phyloP scores from a whole-genome alignment of 2,113 vertebrate species.

The Clupea harengus region DNA sequence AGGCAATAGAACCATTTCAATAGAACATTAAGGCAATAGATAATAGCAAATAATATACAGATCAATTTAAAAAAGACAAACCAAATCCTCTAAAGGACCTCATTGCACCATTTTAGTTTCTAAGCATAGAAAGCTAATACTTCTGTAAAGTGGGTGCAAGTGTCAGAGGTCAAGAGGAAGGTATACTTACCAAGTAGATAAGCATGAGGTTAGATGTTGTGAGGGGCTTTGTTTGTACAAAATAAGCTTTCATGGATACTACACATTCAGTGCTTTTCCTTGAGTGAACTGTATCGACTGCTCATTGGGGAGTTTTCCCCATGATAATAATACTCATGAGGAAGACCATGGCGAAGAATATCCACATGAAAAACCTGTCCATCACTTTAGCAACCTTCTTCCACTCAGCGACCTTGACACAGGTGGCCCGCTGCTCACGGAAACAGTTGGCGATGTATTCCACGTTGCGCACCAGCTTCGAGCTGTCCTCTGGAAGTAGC shows the following conservation, averaged over 20 bases:
- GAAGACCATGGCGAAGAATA: conserved; percentile 97
- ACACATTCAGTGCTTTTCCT: neutral
- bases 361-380: conserved; percentile 99
- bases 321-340: conserved; percentile 94
- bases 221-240: neutral
- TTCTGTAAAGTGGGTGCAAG: neutral
- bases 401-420: conserved; percentile 90
- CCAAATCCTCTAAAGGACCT: neutral
- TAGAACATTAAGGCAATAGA: neutral
- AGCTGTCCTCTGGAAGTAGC: conserved; percentile 49
- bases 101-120: neutral
- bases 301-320: conserved; percentile 78
- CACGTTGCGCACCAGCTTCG: conserved; percentile 78
- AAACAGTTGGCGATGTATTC: conserved; percentile 93
- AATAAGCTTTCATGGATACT: neutral
- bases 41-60: neutral
- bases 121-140: neutral
- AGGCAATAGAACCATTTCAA: neutral
- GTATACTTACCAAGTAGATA: neutral
- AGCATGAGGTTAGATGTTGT: neutral
- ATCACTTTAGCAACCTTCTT: conserved; percentile 98
- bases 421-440: conserved; percentile 84
- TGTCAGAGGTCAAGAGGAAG: neutral
- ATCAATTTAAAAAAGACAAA: neutral
- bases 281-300: neutral